Evolutionary conservation across 2,113 vertebrate species (phyloP).

Genomic region (Pan paniscus): DNA sequence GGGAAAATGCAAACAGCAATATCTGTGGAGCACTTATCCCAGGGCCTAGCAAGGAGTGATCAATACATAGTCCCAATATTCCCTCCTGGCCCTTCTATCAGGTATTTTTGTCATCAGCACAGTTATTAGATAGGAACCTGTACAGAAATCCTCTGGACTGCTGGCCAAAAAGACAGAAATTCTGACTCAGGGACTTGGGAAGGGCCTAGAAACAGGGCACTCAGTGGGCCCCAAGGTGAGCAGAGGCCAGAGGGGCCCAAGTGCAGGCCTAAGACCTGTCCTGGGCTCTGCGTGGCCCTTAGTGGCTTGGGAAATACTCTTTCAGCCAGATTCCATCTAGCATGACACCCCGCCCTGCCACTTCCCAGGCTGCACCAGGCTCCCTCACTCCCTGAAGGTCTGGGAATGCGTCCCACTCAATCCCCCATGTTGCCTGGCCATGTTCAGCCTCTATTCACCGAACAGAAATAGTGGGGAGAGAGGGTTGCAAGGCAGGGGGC

Average conservation of each 20-base stretch:
- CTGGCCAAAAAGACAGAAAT: background rate
- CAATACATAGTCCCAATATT: accelerated
- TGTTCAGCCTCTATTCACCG: background rate
- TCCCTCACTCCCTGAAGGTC: background rate
- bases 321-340: background rate
- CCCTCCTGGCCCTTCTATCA: background rate
- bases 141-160: background rate
- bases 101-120: too few relatives aligned
- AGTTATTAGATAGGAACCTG: background rate
- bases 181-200: background rate
- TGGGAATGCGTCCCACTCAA: too few relatives aligned
- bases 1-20: background rate
- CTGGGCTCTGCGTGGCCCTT: background rate
- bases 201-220: background rate
- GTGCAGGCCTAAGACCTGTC: background rate
- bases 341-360: accelerated
- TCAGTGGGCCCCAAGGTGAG: accelerated
- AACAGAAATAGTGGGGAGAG: background rate
- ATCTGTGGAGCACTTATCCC: background rate
- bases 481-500: too few relatives aligned
- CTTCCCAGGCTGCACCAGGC: too few relatives aligned
- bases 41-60: background rate
- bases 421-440: accelerated
- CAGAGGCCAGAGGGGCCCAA: background rate
- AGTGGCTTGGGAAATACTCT: background rate